Conservation (phyloP, 2,888 invertebrate genomes). For the Epinotia bilunana region DNA sequence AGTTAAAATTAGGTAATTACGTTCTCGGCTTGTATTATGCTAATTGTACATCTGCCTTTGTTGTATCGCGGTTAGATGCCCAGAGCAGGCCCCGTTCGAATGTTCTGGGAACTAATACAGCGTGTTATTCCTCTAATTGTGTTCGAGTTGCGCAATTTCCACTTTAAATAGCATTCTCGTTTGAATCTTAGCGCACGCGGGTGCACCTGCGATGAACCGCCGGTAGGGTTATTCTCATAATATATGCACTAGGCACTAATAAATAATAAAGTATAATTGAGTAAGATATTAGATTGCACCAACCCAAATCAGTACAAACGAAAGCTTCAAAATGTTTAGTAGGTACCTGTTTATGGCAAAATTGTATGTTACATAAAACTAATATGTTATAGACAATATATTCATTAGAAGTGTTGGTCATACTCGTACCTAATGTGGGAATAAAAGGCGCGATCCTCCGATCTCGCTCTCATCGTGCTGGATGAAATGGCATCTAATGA, state of each 20-base stretch:
- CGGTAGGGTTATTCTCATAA: conserved; percentile 39
- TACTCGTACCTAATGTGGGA: neutral
- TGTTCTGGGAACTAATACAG: conserved; percentile 27
- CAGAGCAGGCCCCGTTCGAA: conserved; percentile 12
- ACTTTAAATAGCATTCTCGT: conserved; percentile 37
- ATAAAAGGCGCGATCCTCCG: neutral
- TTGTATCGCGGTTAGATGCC: conserved; percentile 5
- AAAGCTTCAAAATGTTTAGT: conserved; percentile 5
- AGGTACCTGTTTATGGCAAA: too few species aligned
- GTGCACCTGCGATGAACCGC: conserved; percentile 52
- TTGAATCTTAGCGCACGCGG: conserved; percentile 47
- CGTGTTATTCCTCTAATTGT: conserved; percentile 49
- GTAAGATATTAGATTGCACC: neutral
- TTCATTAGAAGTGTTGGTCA: neutral
- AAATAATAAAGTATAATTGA: conserved; percentile 4
- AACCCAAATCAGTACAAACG: neutral
- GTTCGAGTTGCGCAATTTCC: conserved; percentile 47
- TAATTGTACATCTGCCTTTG: conserved; percentile 31
- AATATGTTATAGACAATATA: neutral
- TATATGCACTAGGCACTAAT: neutral
- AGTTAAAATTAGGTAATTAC: conserved; percentile 20
- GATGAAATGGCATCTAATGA: conserved; percentile 39
- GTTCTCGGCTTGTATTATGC: neutral
- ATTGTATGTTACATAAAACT: neutral
- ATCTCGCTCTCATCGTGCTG: conserved; percentile 1